Conservation (phyloP, 1,140 invertebrate species). For the Choristoneura fumiferana region DNA sequence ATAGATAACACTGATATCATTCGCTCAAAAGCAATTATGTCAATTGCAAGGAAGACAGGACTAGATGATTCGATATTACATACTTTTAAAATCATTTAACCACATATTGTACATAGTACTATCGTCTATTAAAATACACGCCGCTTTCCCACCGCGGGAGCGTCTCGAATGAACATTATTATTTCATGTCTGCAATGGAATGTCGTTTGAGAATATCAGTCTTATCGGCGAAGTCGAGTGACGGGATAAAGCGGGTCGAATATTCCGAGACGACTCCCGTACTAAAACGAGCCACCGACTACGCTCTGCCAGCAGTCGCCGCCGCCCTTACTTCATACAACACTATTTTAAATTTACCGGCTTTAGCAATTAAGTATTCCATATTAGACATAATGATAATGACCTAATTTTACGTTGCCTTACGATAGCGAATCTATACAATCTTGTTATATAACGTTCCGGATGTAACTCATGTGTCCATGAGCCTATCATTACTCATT, state of each 20-base stretch:
- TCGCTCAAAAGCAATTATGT: slow-evolving; percentile 7
- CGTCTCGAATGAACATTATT: slow-evolving; percentile 12
- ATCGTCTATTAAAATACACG: slow-evolving; percentile 16
- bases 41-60: slow-evolving; percentile 59
- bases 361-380: too few relatives aligned
- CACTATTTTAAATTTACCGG: background rate
- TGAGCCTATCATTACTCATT: too few relatives aligned
- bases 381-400: slow-evolving; percentile 1
- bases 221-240: slow-evolving; percentile 11
- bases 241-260: slow-evolving; percentile 13
- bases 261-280: background rate
- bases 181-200: slow-evolving; percentile 37
- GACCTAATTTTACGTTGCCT: slow-evolving; percentile 9
- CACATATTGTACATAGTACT: slow-evolving; percentile 15
- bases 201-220: slow-evolving; percentile 40
- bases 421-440: background rate
- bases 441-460: too few relatives aligned
- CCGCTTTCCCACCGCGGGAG: slow-evolving; percentile 21
- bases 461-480: too few relatives aligned
- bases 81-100: background rate
- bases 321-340: background rate
- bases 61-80: slow-evolving; percentile 48
- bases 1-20: background rate
- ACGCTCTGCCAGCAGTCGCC: background rate
- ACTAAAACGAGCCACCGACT: too few relatives aligned